phyloP scores from a whole-genome alignment of 2,797 vertebrate species.

The Brachyrhaphis roseni region DNA sequence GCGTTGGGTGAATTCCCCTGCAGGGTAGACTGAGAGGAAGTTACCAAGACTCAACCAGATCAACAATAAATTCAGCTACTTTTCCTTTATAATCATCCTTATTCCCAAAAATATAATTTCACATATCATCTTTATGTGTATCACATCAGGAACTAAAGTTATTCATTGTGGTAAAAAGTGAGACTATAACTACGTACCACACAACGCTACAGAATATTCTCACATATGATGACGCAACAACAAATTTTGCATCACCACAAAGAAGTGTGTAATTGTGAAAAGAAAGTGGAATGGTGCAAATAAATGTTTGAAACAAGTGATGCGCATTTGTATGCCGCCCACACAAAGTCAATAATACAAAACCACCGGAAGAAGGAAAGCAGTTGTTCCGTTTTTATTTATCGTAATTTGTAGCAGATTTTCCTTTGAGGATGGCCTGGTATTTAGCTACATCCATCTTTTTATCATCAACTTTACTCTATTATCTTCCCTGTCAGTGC shows the following conservation, averaged over 20 bases:
- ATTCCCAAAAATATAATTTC: neutral
- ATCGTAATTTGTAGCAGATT: neutral
- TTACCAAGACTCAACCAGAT: constrained; percentile 9
- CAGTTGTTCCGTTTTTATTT: too few relatives aligned
- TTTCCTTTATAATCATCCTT: constrained; percentile 26
- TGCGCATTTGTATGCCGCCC: neutral
- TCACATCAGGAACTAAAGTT: neutral
- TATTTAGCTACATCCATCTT: neutral
- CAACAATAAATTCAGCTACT: neutral
- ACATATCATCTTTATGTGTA: neutral
- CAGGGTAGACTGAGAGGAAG: constrained; percentile 35
- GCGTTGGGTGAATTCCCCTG: constrained; percentile 56
- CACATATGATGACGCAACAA: neutral
- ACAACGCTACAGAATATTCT: neutral
- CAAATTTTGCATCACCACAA: neutral
- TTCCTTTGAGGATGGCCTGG: neutral
- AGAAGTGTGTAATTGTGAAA: neutral
- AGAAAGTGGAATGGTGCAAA: neutral
- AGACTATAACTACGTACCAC: neutral
- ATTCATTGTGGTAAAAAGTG: neutral
- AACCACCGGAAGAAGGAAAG: too few relatives aligned
- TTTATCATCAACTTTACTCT: neutral
- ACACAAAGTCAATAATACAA: neutral
- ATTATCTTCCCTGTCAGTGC: neutral
- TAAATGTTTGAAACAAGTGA: neutral